A percentile compares a stretch with the other conserved stretches of the same genome.
phyloP scores from a whole-genome alignment of 2,888 invertebrate species.

The Herminia tarsipennalis region DNA sequence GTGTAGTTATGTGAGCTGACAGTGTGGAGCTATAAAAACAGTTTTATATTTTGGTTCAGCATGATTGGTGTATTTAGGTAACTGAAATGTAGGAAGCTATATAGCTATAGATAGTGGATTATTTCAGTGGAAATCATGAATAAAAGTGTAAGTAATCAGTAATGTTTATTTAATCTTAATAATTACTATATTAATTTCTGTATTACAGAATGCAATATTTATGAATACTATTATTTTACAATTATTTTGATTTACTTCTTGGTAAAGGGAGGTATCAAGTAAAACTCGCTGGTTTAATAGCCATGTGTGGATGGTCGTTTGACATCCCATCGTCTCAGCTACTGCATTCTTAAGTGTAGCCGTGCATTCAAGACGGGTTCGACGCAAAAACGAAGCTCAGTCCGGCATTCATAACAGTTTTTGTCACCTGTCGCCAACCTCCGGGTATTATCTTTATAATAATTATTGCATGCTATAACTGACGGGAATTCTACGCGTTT shows the following conservation, averaged over 20 bases:
- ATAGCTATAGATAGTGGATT: too few species aligned
- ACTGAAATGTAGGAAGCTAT: too few species aligned
- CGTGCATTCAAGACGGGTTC: conserved; percentile 68
- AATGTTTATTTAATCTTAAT: too few species aligned
- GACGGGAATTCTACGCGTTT: conserved; percentile 49
- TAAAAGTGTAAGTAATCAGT: too few species aligned
- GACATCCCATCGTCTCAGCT: conserved; percentile 46
- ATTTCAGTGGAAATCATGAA: too few species aligned
- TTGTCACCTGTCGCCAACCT: conserved; percentile 69
- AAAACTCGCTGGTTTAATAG: conserved; percentile 31
- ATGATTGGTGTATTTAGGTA: too few species aligned
- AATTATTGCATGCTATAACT: conserved; percentile 53
- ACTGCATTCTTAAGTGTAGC: conserved; percentile 65
- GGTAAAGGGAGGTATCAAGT: neutral
- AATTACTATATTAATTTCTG: too few species aligned
- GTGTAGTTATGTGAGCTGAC: conserved; percentile 31
- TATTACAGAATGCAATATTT: too few species aligned
- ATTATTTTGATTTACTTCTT: too few species aligned
- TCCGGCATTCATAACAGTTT: conserved; percentile 76
- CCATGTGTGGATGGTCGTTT: conserved; percentile 32
- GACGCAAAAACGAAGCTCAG: conserved; percentile 66
- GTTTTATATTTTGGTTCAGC: too few species aligned
- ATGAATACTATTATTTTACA: too few species aligned
- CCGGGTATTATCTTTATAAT: conserved; percentile 61
- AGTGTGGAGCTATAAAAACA: conserved; percentile 29